These are phyloP conservation scores for Ormia ochracea DNA, from an alignment of 2,888 invertebrate genomes.

Conservation along the genomic window DNA sequence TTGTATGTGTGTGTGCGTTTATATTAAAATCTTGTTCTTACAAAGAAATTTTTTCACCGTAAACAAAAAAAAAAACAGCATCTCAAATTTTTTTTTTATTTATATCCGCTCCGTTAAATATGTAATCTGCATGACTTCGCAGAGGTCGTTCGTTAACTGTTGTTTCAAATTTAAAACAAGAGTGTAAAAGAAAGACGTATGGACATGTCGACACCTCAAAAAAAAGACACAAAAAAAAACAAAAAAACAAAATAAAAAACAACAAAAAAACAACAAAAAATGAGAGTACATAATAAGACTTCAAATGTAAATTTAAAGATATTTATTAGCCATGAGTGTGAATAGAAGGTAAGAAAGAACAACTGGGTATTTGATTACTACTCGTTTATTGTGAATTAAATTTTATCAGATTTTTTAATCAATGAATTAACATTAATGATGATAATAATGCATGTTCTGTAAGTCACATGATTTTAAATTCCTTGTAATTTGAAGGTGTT, in stretches of 20 bases:
- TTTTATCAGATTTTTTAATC: too few species aligned
- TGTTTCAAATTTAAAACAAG: slow-evolving; percentile 23
- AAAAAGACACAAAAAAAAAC: not conserved
- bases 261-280: slow-evolving; percentile 1
- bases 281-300: too few species aligned
- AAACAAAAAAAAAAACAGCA: slow-evolving; percentile 4
- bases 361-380: too few species aligned
- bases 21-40: slow-evolving; percentile 37
- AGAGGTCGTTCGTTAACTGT: slow-evolving; percentile 63
- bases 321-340: too few species aligned
- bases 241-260: not conserved
- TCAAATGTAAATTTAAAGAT: too few species aligned
- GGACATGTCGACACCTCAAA: not conserved
- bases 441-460: too few species aligned
- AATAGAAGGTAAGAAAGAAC: too few species aligned
- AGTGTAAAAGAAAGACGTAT: not conserved
- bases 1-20: not conserved
- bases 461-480: too few species aligned
- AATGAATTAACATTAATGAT: too few species aligned
- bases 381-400: too few species aligned
- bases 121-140: slow-evolving; percentile 45
- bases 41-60: slow-evolving; percentile 48
- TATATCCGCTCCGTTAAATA: not conserved
- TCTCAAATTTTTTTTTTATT: slow-evolving; percentile 5
- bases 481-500: too few species aligned